Percentiles rank a stretch among this genome's conserved stretches.
These are phyloP conservation scores for Pachydiplax longipennis DNA, from an alignment of 2,888 invertebrate species.

Conservation along the genomic window DNA sequence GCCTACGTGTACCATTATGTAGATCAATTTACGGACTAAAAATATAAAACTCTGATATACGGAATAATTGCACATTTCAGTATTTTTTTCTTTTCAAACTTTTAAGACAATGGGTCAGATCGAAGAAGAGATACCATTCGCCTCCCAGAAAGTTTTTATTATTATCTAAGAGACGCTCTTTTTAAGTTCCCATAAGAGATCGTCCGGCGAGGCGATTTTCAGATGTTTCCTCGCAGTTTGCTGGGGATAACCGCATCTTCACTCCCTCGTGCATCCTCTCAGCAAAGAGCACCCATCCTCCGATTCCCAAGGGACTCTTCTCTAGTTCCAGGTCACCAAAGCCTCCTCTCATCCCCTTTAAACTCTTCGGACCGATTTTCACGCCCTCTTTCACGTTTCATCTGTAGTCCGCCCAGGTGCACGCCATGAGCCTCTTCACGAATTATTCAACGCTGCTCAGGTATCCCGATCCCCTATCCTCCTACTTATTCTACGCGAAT, in stretches of 20 bases:
- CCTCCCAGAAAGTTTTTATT: too few relatives aligned
- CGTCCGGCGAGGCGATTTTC: too few relatives aligned
- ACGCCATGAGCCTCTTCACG: not conserved
- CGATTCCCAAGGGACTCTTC: not conserved
- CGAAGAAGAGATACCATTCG: too few relatives aligned
- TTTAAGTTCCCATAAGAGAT: too few relatives aligned
- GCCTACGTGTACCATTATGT: too few relatives aligned
- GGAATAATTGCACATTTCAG: too few relatives aligned
- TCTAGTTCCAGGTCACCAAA: not conserved
- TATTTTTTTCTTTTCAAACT: too few relatives aligned
- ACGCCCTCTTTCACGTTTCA: not conserved
- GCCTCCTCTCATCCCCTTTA: not conserved
- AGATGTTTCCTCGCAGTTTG: too few relatives aligned
- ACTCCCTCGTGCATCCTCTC: not conserved
- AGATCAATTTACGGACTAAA: too few relatives aligned
- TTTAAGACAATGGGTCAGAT: too few relatives aligned
- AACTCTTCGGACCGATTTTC: not conserved
- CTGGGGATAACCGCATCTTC: not conserved
- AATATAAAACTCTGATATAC: too few relatives aligned
- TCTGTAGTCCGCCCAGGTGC: not conserved
- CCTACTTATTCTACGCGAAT: not conserved
- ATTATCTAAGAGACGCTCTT: too few relatives aligned
- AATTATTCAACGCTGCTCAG: not conserved
- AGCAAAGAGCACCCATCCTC: not conserved
- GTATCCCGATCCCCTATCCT: not conserved